phyloP scores from a whole-genome alignment of 1,140 invertebrate genomes.

The Propsilocerus akamusi region DNA sequence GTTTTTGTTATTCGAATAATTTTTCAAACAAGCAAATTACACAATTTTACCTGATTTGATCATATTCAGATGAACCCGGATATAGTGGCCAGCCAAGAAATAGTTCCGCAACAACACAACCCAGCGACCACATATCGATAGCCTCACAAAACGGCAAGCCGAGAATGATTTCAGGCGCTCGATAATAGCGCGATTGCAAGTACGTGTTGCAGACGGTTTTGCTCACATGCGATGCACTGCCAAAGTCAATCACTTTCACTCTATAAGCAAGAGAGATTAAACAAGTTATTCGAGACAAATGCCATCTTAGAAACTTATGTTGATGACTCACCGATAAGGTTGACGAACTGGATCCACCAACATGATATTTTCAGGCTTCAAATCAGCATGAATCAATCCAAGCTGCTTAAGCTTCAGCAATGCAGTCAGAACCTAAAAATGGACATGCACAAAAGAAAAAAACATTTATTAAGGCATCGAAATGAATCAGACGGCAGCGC shows the following conservation, averaged over 20 bases:
- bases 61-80: constrained; percentile 98
- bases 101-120: constrained; percentile 97
- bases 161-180: constrained; percentile 97
- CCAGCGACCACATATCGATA: constrained; percentile 99
- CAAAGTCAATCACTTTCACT: constrained; percentile 98
- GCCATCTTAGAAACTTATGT: neutral
- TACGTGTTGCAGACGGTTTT: constrained; percentile 99
- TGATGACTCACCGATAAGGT: constrained; percentile 46
- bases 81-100: constrained; percentile 99
- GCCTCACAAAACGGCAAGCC: constrained; percentile 97
- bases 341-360: constrained; percentile 92
- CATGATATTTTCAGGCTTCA: constrained; percentile 99
- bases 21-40: neutral
- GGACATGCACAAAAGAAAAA: neutral
- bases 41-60: constrained; percentile 70
- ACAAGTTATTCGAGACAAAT: neutral
- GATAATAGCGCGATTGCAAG: constrained; percentile 95
- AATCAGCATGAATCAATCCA: constrained; percentile 95
- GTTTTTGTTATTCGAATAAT: neutral
- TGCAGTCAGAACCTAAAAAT: constrained; percentile 64
- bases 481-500: too few species aligned
- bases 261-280: constrained; percentile 22
- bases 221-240: constrained; percentile 95
- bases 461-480: too few species aligned
- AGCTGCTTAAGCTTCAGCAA: constrained; percentile 94